Percentiles rank a stretch among this genome's conserved stretches.
Conservation (phyloP, 2,113 vertebrate species). For the Melanerpes aurifrons region DNA sequence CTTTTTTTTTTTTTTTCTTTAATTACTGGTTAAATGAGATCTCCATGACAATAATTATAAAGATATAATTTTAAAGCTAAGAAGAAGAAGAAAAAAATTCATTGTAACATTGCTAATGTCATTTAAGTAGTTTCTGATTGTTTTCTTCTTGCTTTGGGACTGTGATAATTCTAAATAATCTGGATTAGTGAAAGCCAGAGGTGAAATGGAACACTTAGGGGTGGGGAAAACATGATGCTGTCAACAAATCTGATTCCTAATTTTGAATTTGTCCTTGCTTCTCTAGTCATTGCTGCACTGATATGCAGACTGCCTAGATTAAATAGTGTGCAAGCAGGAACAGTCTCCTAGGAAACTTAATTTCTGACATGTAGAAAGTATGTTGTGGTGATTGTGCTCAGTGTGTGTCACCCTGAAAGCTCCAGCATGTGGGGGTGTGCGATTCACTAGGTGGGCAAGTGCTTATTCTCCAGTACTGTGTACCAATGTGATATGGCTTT, state of each 20-base stretch:
- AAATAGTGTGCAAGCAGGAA: not conserved
- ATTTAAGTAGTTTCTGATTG: not conserved
- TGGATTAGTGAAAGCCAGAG: not conserved
- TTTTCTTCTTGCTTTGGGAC: not conserved
- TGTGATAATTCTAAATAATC: not conserved
- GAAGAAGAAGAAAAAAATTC: not conserved
- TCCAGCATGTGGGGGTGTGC: not conserved
- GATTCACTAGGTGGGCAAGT: not conserved
- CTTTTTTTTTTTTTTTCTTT: no score
- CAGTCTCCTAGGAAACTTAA: not conserved
- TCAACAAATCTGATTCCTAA: not conserved
- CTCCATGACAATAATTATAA: not conserved
- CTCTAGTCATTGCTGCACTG: not conserved
- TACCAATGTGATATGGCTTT: not conserved
- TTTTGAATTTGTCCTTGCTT: not conserved
- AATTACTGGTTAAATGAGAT: not conserved
- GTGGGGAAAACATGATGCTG: not conserved
- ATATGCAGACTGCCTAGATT: not conserved
- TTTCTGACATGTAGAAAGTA: not conserved
- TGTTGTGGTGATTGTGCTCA: not conserved
- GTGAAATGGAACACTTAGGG: not conserved
- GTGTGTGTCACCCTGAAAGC: not conserved
- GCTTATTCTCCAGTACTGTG: not conserved
- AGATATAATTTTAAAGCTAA: not conserved
- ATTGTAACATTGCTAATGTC: not conserved